Percentiles rank a stretch among this genome's conserved stretches.
phyloP scores from a whole-genome alignment of 2,888 invertebrate species.

The Drosophila buzzatii region DNA sequence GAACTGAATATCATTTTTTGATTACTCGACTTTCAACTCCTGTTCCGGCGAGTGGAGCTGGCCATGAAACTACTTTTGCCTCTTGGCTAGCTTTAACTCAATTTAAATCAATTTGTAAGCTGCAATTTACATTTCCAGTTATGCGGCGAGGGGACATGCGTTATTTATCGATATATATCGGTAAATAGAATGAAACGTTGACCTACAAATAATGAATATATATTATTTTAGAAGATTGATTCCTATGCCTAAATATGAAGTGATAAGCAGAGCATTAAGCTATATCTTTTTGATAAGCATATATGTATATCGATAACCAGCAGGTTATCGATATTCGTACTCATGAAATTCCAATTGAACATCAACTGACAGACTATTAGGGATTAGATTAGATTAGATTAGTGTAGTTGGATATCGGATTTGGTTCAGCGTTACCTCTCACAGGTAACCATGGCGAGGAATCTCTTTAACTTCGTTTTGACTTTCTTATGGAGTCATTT shows the following conservation, averaged over 20 bases:
- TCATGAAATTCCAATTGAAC: neutral
- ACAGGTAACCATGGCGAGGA: neutral
- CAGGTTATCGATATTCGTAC: neutral
- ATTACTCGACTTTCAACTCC: slow-evolving; percentile 18
- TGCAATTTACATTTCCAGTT: neutral
- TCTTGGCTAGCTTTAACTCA: neutral
- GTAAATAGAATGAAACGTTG: too few species aligned
- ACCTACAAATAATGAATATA: too few species aligned
- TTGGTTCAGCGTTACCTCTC: neutral
- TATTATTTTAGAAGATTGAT: neutral
- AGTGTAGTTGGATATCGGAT: neutral
- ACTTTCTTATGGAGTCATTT: slow-evolving; percentile 7
- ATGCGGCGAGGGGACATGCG: too few species aligned
- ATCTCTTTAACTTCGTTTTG: neutral
- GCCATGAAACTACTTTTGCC: neutral
- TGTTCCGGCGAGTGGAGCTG: slow-evolving; percentile 3
- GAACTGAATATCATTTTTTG: slow-evolving; percentile 18
- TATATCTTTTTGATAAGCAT: neutral
- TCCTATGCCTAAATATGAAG: neutral
- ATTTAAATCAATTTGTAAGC: neutral
- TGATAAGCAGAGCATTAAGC: neutral
- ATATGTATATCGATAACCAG: neutral
- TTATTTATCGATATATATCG: neutral
- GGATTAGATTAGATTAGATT: neutral
- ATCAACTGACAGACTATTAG: neutral